These are phyloP conservation scores for Cheirogaleus medius DNA, from an alignment of 2,113 vertebrate species.

Conservation along the genomic window DNA sequence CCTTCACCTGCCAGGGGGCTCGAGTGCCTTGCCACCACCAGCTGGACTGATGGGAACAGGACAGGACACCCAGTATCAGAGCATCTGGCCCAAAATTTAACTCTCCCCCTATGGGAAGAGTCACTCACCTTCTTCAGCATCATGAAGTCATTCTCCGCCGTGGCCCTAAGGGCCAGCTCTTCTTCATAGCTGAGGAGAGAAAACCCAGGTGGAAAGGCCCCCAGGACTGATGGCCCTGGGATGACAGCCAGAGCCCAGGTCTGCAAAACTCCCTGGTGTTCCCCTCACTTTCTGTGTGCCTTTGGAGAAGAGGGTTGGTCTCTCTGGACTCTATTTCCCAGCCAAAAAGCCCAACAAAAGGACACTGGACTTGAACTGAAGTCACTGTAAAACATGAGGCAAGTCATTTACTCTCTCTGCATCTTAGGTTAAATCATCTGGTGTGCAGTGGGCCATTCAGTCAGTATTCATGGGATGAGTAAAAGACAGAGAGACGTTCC, in stretches of 20 bases:
- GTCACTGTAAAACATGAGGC: background rate
- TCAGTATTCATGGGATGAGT: background rate
- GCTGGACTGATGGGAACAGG: background rate
- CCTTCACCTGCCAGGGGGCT: background rate
- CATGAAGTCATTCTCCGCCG: constrained; percentile 92
- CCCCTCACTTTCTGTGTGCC: background rate
- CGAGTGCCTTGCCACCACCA: background rate
- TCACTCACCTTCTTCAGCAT: constrained; percentile 91
- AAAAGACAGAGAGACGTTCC: background rate
- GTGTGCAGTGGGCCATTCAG: background rate
- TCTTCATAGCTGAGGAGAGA: constrained; percentile 89
- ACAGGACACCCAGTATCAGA: background rate
- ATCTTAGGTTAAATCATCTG: background rate
- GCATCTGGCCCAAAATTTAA: background rate
- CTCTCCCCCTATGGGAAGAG: fast-evolving
- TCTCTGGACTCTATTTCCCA: background rate
- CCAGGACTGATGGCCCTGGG: no score
- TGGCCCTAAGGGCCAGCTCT: constrained; percentile 90
- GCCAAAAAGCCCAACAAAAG: background rate
- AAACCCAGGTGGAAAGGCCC: background rate
- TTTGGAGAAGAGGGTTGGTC: background rate
- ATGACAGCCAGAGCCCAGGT: background rate
- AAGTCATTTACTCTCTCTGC: background rate
- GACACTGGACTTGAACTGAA: background rate
- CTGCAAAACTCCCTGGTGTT: background rate